Conservation (phyloP, 2,113 vertebrate species). For the Tamias sibiricus region DNA sequence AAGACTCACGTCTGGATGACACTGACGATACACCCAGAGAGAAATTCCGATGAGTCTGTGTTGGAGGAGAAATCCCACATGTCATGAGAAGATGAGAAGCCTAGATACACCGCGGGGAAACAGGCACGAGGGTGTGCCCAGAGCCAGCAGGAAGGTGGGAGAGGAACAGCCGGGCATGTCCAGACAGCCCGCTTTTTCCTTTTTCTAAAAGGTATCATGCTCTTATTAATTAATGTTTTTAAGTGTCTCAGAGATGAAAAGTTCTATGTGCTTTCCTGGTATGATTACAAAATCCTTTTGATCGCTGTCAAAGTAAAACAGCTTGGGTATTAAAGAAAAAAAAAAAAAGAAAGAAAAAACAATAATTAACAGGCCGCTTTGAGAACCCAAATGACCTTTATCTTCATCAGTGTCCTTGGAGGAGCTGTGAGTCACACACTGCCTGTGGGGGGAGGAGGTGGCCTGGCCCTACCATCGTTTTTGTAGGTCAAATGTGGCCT, state of each 20-base stretch:
- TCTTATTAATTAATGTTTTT: constrained; percentile 80
- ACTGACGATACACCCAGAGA: not conserved
- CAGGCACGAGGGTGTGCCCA: not conserved
- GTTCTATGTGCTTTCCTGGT: constrained; percentile 42
- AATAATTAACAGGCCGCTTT: constrained; percentile 66
- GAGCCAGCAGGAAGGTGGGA: not conserved
- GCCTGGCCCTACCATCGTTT: not conserved
- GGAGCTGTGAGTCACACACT: constrained; percentile 70
- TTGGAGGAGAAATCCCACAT: not conserved
- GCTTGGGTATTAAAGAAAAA: constrained; percentile 61
- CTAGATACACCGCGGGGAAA: not conserved
- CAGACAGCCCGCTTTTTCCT: constrained; percentile 50
- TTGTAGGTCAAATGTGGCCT: not conserved
- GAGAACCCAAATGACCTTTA: constrained; percentile 80
- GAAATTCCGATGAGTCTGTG: not conserved
- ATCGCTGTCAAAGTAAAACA: constrained; percentile 67
- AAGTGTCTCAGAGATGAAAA: constrained; percentile 77
- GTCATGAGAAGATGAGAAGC: not conserved
- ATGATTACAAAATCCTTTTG: constrained; percentile 78
- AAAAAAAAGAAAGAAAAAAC: not conserved
- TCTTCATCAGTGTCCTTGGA: constrained; percentile 77
- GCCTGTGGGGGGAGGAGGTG: not conserved
- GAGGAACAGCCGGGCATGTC: constrained; percentile 45
- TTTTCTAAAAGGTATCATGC: constrained; percentile 51
- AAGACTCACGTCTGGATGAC: not conserved